Evolutionary conservation across 92 coral and sea anemone species (phyloP).

Genomic region (Epizoanthus scotinus): DNA sequence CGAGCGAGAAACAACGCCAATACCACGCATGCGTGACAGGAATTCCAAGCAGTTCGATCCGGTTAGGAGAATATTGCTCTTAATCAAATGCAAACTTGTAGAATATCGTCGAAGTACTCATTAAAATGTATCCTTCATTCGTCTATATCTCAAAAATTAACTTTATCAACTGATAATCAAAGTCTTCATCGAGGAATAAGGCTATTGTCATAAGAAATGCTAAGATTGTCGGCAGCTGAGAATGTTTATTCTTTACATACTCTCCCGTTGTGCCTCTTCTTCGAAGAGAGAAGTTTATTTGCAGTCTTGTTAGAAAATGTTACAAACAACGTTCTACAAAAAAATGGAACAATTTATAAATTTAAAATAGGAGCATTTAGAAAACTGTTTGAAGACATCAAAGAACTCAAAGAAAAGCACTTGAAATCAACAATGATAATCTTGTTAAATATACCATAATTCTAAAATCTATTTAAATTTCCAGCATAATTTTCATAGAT

Average conservation of each 20-base stretch:
- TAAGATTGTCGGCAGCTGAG: too few species aligned
- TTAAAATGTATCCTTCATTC: neutral
- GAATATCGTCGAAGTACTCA: neutral
- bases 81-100: neutral
- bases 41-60: conserved; percentile 2
- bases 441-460: neutral
- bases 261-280: too few species aligned
- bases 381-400: neutral
- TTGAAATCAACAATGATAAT: neutral
- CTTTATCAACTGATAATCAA: too few species aligned
- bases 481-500: neutral
- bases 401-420: neutral
- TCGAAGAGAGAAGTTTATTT: too few species aligned
- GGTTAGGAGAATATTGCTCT: conserved; percentile 30
- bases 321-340: neutral
- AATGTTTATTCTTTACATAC: too few species aligned
- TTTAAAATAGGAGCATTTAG: neutral
- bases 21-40: conserved; percentile 38
- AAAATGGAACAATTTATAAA: neutral
- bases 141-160: neutral
- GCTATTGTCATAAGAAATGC: too few species aligned
- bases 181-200: too few species aligned
- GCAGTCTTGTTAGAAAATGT: too few species aligned
- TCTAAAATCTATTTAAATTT: neutral
- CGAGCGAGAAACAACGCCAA: conserved; percentile 35